phyloP scores from a whole-genome alignment of 2,113 vertebrate species.

The Catharus minimus region DNA sequence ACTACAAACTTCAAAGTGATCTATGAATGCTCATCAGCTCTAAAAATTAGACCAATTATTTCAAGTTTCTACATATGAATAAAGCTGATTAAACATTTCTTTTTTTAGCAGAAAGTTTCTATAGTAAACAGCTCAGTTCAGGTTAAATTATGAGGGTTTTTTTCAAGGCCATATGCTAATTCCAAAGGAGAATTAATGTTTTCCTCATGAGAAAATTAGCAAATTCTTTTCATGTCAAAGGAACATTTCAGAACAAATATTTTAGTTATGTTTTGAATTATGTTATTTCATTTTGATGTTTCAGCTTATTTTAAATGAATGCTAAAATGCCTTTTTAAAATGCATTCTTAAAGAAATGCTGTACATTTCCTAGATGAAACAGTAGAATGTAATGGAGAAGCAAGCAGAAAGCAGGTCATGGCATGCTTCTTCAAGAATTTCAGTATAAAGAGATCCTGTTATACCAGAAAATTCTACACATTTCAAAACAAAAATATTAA shows the following conservation, averaged over 20 bases:
- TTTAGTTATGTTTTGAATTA: conserved; percentile 64
- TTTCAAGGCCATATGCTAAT: conserved; percentile 29
- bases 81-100: conserved; percentile 49
- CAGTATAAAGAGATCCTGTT: background rate
- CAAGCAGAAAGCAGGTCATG: conserved; percentile 26
- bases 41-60: conserved; percentile 51
- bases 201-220: conserved; percentile 44
- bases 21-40: background rate
- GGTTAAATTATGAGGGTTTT: background rate
- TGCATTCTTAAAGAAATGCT: background rate
- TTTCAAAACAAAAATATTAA: background rate
- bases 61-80: conserved; percentile 30
- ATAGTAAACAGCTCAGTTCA: background rate
- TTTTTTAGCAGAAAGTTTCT: conserved; percentile 37
- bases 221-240: conserved; percentile 62
- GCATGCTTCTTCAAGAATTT: background rate
- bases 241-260: conserved; percentile 64
- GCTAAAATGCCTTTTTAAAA: background rate
- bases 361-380: background rate
- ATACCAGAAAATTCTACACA: background rate
- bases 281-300: conserved; percentile 50
- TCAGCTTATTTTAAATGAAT: background rate
- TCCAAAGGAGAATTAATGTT: background rate
- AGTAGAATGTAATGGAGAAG: background rate
- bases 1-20: conserved; percentile 40